Evolutionary conservation across 2,888 invertebrate genomes (phyloP).

Genomic region (Hyppa rectilinea): DNA sequence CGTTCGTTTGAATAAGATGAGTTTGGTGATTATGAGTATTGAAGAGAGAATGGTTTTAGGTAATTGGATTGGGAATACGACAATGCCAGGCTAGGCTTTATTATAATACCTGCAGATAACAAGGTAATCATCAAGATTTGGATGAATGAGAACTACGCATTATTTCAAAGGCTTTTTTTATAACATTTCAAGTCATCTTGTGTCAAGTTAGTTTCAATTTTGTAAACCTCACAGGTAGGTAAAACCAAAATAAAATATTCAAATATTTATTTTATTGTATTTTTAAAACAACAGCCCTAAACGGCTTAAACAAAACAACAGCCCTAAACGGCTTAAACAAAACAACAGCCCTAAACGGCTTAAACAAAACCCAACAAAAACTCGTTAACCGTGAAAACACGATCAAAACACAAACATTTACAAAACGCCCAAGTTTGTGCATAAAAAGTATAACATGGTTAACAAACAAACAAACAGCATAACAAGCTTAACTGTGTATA

Average conservation of each 20-base stretch:
- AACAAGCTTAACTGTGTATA: constrained; percentile 72
- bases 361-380: constrained; percentile 18
- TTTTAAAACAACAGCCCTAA: constrained; percentile 7
- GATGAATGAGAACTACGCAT: not conserved
- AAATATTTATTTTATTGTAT: not conserved
- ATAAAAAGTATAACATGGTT: constrained; percentile 63
- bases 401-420: constrained; percentile 51
- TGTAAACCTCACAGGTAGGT: too few relatives aligned
- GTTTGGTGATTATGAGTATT: constrained; percentile 53
- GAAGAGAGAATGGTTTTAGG: constrained; percentile 49
- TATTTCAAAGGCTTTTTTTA: not conserved
- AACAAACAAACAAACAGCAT: constrained; percentile 67
- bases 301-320: constrained; percentile 13
- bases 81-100: constrained; percentile 7
- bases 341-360: constrained; percentile 8
- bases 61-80: constrained; percentile 29
- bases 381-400: constrained; percentile 36
- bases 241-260: not conserved
- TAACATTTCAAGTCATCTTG: not conserved
- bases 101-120: constrained; percentile 3
- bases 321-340: constrained; percentile 15
- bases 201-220: not conserved
- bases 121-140: not conserved
- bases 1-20: constrained; percentile 54
- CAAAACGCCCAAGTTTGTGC: constrained; percentile 58